phyloP scores from a whole-genome alignment of 2,888 invertebrate genomes.

The Apocheima hispidaria region DNA sequence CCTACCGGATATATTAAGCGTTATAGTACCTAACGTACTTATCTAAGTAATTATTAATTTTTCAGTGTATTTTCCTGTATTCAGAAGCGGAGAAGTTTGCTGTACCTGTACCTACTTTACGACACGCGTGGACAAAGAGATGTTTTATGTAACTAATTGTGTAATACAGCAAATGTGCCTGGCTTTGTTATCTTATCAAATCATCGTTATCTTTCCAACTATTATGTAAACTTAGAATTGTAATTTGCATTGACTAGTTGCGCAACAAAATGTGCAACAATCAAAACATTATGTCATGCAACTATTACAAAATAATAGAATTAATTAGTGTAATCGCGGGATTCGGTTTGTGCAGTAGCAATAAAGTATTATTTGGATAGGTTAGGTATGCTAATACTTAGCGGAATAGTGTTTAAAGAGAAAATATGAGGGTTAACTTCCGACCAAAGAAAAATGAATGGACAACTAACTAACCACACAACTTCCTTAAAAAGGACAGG shows the following conservation, averaged over 20 bases:
- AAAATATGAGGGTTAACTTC: too few relatives aligned
- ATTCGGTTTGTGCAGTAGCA: conserved; percentile 32
- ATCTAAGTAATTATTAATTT: conserved; percentile 8
- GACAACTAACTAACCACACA: too few relatives aligned
- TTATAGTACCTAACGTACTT: background rate
- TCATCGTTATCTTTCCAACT: conserved; percentile 21
- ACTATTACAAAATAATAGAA: conserved; percentile 6
- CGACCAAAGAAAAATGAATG: too few relatives aligned
- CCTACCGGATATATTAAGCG: conserved; percentile 6
- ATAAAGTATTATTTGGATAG: background rate
- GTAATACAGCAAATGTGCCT: background rate
- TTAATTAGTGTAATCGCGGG: conserved; percentile 32
- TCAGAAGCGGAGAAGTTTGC: background rate
- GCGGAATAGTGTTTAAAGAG: too few relatives aligned
- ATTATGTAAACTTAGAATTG: conserved; percentile 19
- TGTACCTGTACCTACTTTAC: background rate
- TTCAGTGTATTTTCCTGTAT: background rate
- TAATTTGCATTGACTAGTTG: conserved; percentile 14
- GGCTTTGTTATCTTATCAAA: conserved; percentile 13
- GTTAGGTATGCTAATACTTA: too few relatives aligned
- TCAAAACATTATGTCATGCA: background rate
- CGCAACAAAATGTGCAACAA: conserved; percentile 14
- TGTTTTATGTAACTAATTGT: background rate
- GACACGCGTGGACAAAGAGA: background rate
- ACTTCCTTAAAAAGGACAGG: too few relatives aligned